Evolutionary conservation across 2,888 invertebrate genomes (phyloP).

Genomic region (Augiades crinisus): DNA sequence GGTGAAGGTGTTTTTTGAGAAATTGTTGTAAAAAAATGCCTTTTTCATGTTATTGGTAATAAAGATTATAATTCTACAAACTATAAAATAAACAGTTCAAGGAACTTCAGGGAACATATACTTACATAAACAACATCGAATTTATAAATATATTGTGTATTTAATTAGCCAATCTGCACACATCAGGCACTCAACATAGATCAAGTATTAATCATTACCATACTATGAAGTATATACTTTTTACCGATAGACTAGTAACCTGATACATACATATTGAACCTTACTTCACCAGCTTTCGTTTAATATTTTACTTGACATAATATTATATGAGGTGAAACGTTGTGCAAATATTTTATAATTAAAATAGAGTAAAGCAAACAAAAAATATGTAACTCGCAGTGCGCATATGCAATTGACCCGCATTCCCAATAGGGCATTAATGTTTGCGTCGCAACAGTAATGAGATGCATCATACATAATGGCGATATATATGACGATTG

Average conservation of each 20-base stretch:
- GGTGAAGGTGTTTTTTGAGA: too few species aligned
- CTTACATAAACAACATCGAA: conserved; percentile 8
- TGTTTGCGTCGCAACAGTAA: conserved; percentile 67
- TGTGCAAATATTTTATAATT: conserved; percentile 21
- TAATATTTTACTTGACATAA: background rate
- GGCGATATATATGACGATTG: conserved; percentile 44
- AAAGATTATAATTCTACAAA: background rate
- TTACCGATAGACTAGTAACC: background rate
- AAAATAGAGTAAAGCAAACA: conserved; percentile 4
- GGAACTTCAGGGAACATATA: conserved; percentile 5
- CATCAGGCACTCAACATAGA: too few species aligned
- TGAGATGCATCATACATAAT: conserved; percentile 52
- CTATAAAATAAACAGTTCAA: conserved; percentile 1
- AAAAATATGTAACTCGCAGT: conserved; percentile 23
- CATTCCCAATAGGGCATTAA: conserved; percentile 68
- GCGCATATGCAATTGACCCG: conserved; percentile 52
- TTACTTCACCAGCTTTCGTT: background rate
- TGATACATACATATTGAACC: background rate
- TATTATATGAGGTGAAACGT: conserved; percentile 12
- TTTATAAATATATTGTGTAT: background rate
- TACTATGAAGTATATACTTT: background rate
- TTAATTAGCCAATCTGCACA: background rate
- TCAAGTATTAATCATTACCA: too few species aligned
- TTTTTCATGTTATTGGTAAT: background rate
- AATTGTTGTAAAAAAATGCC: too few species aligned